phyloP scores from a whole-genome alignment of 2,888 invertebrate genomes.

The Trilocha varians region DNA sequence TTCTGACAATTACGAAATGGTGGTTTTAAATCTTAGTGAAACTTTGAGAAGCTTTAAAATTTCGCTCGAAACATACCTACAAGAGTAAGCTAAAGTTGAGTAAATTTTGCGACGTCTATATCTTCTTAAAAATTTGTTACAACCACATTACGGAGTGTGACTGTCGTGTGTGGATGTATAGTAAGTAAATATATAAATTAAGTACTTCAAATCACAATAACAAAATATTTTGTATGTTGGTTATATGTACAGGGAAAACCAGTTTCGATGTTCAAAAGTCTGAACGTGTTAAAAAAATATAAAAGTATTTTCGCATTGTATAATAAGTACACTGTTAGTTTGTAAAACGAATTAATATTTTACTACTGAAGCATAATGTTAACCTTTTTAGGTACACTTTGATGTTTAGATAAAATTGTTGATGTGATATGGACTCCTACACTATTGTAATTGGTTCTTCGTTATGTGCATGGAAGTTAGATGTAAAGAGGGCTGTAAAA shows the following conservation, averaged over 20 bases:
- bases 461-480: not conserved
- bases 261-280: slow-evolving; percentile 67
- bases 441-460: slow-evolving; percentile 49
- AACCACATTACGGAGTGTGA: slow-evolving; percentile 24
- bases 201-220: slow-evolving; percentile 68
- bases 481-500: no score
- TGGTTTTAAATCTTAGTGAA: no score
- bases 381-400: slow-evolving; percentile 57
- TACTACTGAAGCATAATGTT: slow-evolving; percentile 63
- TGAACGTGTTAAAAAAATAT: slow-evolving; percentile 50
- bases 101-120: no score
- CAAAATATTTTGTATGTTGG: slow-evolving; percentile 64
- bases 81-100: no score
- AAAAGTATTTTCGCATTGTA: slow-evolving; percentile 71
- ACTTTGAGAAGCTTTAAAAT: no score
- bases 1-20: no score
- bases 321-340: slow-evolving; percentile 63
- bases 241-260: slow-evolving; percentile 69
- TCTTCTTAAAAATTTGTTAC: slow-evolving; percentile 20
- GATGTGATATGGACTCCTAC: slow-evolving; percentile 53
- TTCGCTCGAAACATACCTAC: no score
- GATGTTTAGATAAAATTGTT: slow-evolving; percentile 57
- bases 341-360: slow-evolving; percentile 64
- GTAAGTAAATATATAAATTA: not conserved
- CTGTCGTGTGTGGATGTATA: slow-evolving; percentile 11